Percentiles rank a stretch among this genome's conserved stretches.
Conservation (phyloP, 2,797 vertebrate genomes). For the Philypnodon macrostomus region DNA sequence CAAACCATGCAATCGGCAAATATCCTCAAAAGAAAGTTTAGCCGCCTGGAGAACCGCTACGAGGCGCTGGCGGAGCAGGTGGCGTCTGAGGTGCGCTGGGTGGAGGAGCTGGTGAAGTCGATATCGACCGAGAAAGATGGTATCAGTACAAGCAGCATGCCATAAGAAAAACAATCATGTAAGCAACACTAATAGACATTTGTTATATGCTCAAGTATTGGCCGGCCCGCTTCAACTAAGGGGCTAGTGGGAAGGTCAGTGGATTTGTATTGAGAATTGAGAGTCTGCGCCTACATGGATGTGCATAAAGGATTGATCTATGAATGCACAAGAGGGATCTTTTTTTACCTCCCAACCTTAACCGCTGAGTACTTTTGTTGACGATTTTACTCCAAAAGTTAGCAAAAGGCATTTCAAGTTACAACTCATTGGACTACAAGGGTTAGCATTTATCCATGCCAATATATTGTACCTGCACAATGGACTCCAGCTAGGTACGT, state of each 20-base stretch:
- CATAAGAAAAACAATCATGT: slow-evolving; percentile 65
- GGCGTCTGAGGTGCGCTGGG: slow-evolving; percentile 90
- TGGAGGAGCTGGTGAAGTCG: slow-evolving; percentile 90
- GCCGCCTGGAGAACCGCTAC: slow-evolving; percentile 90
- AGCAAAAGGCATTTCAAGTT: no score
- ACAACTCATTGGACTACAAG: no score
- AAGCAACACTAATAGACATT: slow-evolving; percentile 15
- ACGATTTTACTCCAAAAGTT: no score
- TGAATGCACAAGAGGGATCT: no score
- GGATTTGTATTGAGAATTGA: slow-evolving; percentile 4
- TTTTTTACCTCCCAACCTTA: no score
- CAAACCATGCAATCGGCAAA: slow-evolving; percentile 81
- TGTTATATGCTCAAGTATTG: slow-evolving; percentile 22
- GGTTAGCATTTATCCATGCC: no score
- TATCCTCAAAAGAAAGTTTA: slow-evolving; percentile 86
- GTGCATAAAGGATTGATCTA: no score
- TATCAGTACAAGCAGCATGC: slow-evolving; percentile 70
- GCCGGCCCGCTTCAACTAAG: slow-evolving; percentile 20
- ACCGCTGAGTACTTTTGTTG: no score
- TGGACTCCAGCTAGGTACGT: no score
- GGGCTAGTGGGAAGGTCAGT: not conserved
- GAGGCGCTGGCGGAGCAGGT: slow-evolving; percentile 89
- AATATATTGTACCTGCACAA: no score
- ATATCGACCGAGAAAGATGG: slow-evolving; percentile 79
- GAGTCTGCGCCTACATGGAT: not conserved